Conservation (phyloP, 1,140 invertebrate species). For the Caenorhabditis briggsae region DNA sequence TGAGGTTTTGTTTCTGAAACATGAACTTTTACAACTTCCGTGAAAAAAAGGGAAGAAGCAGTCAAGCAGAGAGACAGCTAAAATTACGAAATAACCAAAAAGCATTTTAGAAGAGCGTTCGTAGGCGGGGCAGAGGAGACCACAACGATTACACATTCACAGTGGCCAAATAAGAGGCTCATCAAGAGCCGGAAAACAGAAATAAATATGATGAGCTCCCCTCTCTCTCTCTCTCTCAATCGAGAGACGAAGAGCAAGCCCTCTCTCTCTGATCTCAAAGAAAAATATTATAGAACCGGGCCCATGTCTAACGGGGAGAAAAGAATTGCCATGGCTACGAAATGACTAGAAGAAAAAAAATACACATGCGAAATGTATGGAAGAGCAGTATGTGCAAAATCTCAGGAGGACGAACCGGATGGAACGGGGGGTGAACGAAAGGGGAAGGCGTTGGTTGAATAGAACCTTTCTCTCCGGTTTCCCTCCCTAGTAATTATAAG, state of each 20-base stretch:
- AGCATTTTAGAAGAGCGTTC: not conserved
- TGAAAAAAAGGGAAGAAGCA: not conserved
- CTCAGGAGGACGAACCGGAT: conserved; percentile 11
- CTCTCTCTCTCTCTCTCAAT: not conserved
- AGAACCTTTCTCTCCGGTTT: not conserved
- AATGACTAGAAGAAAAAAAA: not conserved
- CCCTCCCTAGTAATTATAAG: conserved; percentile 30
- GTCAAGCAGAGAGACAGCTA: not conserved
- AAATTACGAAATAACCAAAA: conserved; percentile 33
- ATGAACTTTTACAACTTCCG: not conserved
- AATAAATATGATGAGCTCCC: conserved; percentile 48
- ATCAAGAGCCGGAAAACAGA: conserved; percentile 49
- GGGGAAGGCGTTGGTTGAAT: not conserved
- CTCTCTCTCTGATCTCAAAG: not conserved
- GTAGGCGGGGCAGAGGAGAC: not conserved
- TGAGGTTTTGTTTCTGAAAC: not conserved
- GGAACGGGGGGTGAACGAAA: not conserved
- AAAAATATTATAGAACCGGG: not conserved
- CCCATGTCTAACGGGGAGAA: not conserved
- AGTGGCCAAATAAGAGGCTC: conserved; percentile 3
- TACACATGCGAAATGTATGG: not conserved
- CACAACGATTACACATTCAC: conserved; percentile 10
- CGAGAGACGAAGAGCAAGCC: not conserved
- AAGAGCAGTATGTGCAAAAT: not conserved
- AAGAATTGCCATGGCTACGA: conserved; percentile 45